Evolutionary conservation across 1,140 invertebrate genomes (phyloP).

Genomic region (Leucophenga varia): DNA sequence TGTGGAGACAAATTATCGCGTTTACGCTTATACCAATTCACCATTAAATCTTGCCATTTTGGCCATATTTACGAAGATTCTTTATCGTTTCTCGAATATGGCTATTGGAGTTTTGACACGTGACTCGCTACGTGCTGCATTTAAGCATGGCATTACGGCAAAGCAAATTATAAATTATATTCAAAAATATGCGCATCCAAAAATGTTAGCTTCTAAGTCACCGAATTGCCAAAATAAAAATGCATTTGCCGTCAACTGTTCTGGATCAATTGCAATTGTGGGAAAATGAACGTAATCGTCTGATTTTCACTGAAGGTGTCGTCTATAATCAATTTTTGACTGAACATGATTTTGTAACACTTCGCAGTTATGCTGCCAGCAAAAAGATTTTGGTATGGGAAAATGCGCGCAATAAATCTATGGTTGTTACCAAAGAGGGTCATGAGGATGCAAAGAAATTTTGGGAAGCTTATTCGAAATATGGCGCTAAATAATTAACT

Average conservation of each 20-base stretch:
- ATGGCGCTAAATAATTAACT: too few relatives aligned
- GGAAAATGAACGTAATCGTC: constrained; percentile 92
- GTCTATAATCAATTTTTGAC: constrained; percentile 96
- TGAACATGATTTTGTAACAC: constrained; percentile 82
- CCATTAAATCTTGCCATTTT: constrained; percentile 89
- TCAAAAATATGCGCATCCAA: constrained; percentile 79
- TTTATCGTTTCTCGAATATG: constrained; percentile 95
- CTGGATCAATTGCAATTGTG: constrained; percentile 93
- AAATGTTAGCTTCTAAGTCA: constrained; percentile 68
- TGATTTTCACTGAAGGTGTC: constrained; percentile 89
- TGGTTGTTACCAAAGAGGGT: constrained; percentile 84
- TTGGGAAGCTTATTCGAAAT: constrained; percentile 86
- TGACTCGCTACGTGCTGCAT: constrained; percentile 89
- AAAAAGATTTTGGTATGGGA: constrained; percentile 84
- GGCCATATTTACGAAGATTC: constrained; percentile 87
- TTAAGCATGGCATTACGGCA: constrained; percentile 92
- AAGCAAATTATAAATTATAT: constrained; percentile 93
- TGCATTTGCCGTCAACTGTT: constrained; percentile 84
- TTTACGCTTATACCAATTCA: constrained; percentile 93
- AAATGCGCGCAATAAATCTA: constrained; percentile 81
- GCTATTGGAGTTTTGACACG: constrained; percentile 89
- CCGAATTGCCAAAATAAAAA: constrained; percentile 60
- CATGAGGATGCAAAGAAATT: constrained; percentile 92
- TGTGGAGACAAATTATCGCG: constrained; percentile 95
- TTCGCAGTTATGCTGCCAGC: constrained; percentile 88